phyloP scores from a whole-genome alignment of 2,797 vertebrate species.

The Tinamus major region DNA sequence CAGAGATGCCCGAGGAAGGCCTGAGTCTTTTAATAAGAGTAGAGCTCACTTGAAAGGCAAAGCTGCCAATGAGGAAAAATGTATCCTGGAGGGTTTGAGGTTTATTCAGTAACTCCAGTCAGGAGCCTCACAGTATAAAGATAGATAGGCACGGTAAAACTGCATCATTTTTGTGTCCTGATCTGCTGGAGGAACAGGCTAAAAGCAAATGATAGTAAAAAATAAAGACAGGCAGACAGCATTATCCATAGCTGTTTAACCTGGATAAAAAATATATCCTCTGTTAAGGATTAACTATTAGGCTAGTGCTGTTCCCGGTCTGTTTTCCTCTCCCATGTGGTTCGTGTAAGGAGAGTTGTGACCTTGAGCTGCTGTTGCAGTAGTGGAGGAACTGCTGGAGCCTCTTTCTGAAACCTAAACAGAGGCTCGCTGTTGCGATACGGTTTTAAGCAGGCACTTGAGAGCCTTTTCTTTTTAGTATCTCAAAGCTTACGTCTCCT shows the following conservation, averaged over 20 bases:
- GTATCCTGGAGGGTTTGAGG: constrained; percentile 3
- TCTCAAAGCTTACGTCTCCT: neutral
- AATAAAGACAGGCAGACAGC: neutral
- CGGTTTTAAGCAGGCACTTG: neutral
- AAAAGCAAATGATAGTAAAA: neutral
- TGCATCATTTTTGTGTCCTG: neutral
- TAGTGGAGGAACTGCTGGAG: neutral
- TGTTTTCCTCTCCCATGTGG: neutral
- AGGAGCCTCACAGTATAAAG: neutral
- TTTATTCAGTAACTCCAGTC: neutral
- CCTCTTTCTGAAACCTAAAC: neutral
- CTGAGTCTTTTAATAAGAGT: constrained; percentile 2
- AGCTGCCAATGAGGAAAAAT: constrained; percentile 19
- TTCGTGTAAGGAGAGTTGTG: neutral
- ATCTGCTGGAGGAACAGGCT: neutral
- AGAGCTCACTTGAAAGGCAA: neutral
- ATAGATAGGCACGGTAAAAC: neutral
- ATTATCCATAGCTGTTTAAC: neutral
- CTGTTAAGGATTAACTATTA: neutral
- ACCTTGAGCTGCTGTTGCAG: neutral
- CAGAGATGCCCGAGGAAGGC: constrained; percentile 11
- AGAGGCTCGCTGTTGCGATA: neutral
- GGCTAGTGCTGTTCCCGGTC: rapidly evolving
- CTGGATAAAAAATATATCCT: neutral
- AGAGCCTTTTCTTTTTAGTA: neutral